These are phyloP conservation scores for Uloborus diversus DNA, from an alignment of 1,140 invertebrate genomes.

Conservation along the genomic window DNA sequence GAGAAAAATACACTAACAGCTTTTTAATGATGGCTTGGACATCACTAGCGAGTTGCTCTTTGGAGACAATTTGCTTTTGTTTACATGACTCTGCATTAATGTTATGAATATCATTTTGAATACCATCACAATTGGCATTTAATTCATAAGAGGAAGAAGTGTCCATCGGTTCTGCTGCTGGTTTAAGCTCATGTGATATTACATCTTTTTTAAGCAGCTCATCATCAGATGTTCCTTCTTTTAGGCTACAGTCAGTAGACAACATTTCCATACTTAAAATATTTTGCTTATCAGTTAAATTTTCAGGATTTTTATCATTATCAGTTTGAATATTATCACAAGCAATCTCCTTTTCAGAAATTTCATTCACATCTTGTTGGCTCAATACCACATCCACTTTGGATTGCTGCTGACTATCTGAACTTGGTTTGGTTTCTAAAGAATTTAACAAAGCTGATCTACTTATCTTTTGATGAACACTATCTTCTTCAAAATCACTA, in stretches of 20 bases:
- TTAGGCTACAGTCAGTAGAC: no score
- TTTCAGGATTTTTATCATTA: no score
- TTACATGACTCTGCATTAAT: background rate
- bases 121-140: background rate
- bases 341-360: background rate
- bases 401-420: no score
- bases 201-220: no score
- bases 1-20: constrained; percentile 53
- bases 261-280: no score
- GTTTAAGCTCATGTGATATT: no score
- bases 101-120: background rate
- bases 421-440: constrained; percentile 23
- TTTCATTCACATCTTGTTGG: background rate
- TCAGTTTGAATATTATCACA: no score
- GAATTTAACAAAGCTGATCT: constrained; percentile 38
- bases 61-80: constrained; percentile 10
- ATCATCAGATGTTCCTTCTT: no score
- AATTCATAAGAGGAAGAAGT: no score
- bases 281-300: no score
- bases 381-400: no score
- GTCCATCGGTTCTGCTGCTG: no score
- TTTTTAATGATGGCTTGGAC: constrained; percentile 56
- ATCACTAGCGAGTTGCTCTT: constrained; percentile 54
- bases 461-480: constrained; percentile 40
- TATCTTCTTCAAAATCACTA: constrained; percentile 54